Evolutionary conservation across 1,140 invertebrate species (phyloP).

Genomic region (Anagrus nilaparvatae): DNA sequence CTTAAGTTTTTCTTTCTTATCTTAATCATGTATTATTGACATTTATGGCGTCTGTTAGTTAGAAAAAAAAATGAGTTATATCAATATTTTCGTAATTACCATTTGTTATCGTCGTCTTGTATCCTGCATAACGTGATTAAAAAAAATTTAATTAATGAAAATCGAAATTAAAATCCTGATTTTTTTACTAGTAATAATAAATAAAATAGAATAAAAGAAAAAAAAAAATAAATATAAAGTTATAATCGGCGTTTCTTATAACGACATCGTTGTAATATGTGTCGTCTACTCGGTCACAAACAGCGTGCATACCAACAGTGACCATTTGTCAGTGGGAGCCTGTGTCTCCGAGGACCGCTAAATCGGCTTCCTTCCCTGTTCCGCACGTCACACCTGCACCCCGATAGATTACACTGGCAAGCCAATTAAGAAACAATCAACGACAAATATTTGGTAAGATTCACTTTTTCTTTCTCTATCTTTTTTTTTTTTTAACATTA

Average conservation of each 20-base stretch:
- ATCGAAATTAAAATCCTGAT: too few relatives aligned
- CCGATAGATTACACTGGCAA: conserved; percentile 41
- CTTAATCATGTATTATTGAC: too few relatives aligned
- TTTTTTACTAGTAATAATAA: neutral
- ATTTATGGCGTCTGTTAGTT: too few relatives aligned
- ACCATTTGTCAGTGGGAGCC: conserved; percentile 44
- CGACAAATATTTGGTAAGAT: conserved; percentile 40
- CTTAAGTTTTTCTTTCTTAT: too few relatives aligned
- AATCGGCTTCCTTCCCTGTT: conserved; percentile 41
- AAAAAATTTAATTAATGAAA: too few relatives aligned
- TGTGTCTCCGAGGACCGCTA: conserved; percentile 44
- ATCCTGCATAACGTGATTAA: too few relatives aligned
- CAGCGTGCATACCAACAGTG: conserved; percentile 42
- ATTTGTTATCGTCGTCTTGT: too few relatives aligned
- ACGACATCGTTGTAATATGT: too few relatives aligned
- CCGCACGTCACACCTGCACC: conserved; percentile 42
- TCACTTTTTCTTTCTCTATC: conserved; percentile 25
- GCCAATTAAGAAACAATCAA: conserved; percentile 37
- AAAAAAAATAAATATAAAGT: conserved; percentile 2
- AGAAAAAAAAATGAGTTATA: too few relatives aligned
- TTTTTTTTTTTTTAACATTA: conserved; percentile 19
- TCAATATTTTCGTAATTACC: too few relatives aligned
- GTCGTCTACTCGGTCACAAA: too few relatives aligned
- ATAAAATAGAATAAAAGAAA: conserved; percentile 5
- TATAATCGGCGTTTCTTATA: conserved; percentile 22